Evolutionary conservation across 2,113 vertebrate species (phyloP).

Genomic region (Campylomormyrus numenius): DNA sequence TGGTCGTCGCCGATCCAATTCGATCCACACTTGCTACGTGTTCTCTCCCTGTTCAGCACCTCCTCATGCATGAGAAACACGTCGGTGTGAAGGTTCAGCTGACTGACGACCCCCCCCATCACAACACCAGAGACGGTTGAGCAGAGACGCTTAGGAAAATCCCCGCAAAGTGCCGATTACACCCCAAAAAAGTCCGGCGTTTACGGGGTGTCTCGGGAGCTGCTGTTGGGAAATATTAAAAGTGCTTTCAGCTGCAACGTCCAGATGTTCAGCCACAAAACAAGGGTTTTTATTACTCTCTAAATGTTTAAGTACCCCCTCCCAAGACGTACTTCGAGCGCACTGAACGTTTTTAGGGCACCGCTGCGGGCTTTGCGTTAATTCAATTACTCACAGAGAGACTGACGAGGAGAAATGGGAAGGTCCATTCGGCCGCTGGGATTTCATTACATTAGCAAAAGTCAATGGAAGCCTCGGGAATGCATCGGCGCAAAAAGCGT

Average conservation of each 20-base stretch:
- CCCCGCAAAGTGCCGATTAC: background rate
- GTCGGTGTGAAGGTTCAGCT: background rate
- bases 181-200: background rate
- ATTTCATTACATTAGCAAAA: background rate
- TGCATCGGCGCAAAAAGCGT: background rate
- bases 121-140: background rate
- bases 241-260: background rate
- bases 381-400: background rate
- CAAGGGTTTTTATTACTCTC: background rate
- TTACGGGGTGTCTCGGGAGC: background rate
- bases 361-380: background rate
- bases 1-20: background rate
- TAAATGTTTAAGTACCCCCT: background rate
- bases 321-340: background rate
- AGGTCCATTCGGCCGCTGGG: background rate
- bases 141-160: background rate
- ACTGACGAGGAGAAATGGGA: background rate
- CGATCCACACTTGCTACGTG: background rate
- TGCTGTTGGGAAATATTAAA: background rate
- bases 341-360: background rate
- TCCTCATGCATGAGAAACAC: background rate
- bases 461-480: background rate
- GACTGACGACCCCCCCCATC: background rate
- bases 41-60: background rate
- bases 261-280: slow-evolving; percentile 3